Evolutionary conservation across 2,797 vertebrate genomes (phyloP).

Genomic region (Masticophis lateralis): DNA sequence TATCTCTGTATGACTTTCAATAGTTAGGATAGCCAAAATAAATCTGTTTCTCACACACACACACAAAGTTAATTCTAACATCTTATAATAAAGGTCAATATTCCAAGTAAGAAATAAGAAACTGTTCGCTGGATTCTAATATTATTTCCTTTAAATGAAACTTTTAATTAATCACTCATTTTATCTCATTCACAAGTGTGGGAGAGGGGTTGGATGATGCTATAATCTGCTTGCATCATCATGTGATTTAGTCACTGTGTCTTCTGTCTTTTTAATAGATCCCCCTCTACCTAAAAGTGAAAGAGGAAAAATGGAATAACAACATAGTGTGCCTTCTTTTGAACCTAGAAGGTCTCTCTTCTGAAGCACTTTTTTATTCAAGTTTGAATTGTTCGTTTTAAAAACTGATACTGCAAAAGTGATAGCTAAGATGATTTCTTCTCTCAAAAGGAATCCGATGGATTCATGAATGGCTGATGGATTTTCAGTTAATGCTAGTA

Average conservation of each 20-base stretch:
- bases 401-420: slow-evolving; percentile 43
- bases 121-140: not conserved
- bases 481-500: not conserved
- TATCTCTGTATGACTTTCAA: not conserved
- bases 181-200: not conserved
- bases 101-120: not conserved
- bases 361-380: not conserved
- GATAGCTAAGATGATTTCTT: not conserved
- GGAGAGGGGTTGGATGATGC: not conserved
- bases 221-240: not conserved
- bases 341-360: not conserved
- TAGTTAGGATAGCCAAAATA: not conserved
- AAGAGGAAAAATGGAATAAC: not conserved
- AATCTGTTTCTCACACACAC: not conserved
- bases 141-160: not conserved
- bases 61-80: not conserved
- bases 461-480: not conserved
- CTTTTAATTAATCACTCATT: not conserved
- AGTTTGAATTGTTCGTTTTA: slow-evolving; percentile 64
- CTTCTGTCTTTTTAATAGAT: not conserved
- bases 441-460: not conserved
- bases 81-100: not conserved
- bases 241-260: not conserved
- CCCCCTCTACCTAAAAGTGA: not conserved
- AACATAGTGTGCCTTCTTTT: not conserved